Percentiles rank a stretch among this genome's conserved stretches.
phyloP scores from a whole-genome alignment of 2,113 vertebrate genomes.

The Cyrtonyx montezumae region DNA sequence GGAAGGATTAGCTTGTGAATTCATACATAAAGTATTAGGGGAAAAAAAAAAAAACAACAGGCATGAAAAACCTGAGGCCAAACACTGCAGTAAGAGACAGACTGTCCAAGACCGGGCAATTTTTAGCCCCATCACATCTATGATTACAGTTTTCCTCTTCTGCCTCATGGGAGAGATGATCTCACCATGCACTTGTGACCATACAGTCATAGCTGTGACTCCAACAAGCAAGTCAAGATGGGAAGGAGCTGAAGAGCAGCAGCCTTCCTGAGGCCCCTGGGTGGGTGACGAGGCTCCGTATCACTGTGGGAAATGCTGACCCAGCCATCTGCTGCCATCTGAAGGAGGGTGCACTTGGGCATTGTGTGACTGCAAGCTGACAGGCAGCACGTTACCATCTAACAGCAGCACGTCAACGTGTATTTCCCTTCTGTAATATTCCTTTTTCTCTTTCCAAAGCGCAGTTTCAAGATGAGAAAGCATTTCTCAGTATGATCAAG shows the following conservation, averaged over 20 bases:
- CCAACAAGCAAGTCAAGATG: background rate
- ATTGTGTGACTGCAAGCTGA: background rate
- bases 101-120: background rate
- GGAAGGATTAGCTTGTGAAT: background rate
- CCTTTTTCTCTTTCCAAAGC: background rate
- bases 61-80: background rate
- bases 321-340: background rate
- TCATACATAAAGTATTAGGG: background rate
- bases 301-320: conserved; percentile 3
- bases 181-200: conserved; percentile 50
- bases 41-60: too few relatives aligned
- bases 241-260: background rate
- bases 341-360: background rate
- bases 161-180: conserved; percentile 42
- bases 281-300: background rate
- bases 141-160: conserved; percentile 43
- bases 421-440: background rate
- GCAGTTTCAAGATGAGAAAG: background rate
- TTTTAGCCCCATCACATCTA: conserved; percentile 22
- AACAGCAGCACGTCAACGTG: fast-evolving
- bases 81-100: background rate
- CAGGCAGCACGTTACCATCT: background rate
- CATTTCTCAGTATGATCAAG: background rate
- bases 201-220: conserved; percentile 34
- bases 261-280: background rate